Base-by-base conservation (phyloP, 2,113 vertebrate species). In the Hydrochoerus hydrochaeris region DNA sequence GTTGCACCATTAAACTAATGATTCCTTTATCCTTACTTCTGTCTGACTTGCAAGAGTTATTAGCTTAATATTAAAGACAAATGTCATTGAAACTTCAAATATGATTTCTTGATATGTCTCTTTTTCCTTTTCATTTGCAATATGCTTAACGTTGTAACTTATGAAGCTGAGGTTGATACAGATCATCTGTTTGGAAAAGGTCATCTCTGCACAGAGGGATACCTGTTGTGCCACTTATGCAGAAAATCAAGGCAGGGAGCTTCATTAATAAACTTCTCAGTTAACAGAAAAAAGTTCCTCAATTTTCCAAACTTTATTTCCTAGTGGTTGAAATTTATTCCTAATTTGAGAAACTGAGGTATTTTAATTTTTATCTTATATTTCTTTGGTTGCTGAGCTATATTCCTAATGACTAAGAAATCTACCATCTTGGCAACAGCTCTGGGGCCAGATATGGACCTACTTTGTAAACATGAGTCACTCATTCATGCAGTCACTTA, bases 11-110 rank as follows among this genome's bases (percentile, higher is more conserved):
- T 97, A 90, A 90, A 69, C 14, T 86, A 77, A 78, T 65, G 58
- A 93, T 88, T 67, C 80, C 28, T 38, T 93, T 38, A 49, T 26
- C 90, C 86, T 85, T 63, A 73, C 71, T 95, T 93, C 94, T 91
- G 49, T 69, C 28, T 86, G 60, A 81, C 88, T 88, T 30, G 5
- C 3, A 96, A 84, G 83, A 67, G 65, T 96, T 93, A 81, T 62
- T 90, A 95, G 71, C 54, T 78, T 89, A 82, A 67, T 52, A 58
- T 58, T 95, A 77, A 94, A 77, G 71, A 58, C 78, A 94, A 80
- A 88, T 41, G 88, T 91, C 77, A 86, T 11, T 89, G 67, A 84
- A 94, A 95, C 38, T 90, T 87, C 62, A 86, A 3, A 93, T 82
- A 19, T 87, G n/a, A 73, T 41, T 62, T 86, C 49, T 88, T 75